phyloP scores from a whole-genome alignment of 2,888 invertebrate genomes.

The Amiota mariae region DNA sequence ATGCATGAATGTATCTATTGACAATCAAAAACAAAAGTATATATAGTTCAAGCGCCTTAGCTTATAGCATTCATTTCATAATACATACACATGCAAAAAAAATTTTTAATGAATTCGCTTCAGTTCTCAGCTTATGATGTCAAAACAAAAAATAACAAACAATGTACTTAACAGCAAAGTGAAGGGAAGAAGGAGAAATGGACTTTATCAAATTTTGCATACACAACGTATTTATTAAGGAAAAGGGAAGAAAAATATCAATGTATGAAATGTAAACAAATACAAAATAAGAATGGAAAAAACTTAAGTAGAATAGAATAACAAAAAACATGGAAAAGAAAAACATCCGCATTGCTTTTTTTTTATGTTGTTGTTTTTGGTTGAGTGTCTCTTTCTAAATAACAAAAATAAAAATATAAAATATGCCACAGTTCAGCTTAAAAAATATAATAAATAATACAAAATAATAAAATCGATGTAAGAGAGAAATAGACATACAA shows the following conservation, averaged over 20 bases:
- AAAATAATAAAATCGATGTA: conserved; percentile 31
- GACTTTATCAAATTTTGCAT: not conserved
- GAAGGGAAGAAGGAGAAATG: not conserved
- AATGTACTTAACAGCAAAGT: not conserved
- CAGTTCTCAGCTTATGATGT: too few species aligned
- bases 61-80: too few species aligned
- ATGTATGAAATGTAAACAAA: conserved; percentile 33
- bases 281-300: conserved; percentile 2
- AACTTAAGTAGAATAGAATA: conserved; percentile 32
- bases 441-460: conserved; percentile 38
- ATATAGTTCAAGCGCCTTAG: too few species aligned
- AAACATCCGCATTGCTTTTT: conserved; percentile 56
- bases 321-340: conserved; percentile 28
- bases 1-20: too few species aligned
- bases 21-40: too few species aligned
- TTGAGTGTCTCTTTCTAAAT: not conserved
- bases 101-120: too few species aligned
- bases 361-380: not conserved
- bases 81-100: too few species aligned
- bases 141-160: not conserved
- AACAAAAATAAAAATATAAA: conserved; percentile 36
- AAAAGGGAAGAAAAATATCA: conserved; percentile 6
- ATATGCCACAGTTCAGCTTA: conserved; percentile 32
- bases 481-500: conserved; percentile 18
- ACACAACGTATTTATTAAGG: too few species aligned